Evolutionary conservation across 2,113 vertebrate genomes (phyloP), one percentile per base, ranked within the genome.

Genomic region (Hiodon alosoides): DNA sequence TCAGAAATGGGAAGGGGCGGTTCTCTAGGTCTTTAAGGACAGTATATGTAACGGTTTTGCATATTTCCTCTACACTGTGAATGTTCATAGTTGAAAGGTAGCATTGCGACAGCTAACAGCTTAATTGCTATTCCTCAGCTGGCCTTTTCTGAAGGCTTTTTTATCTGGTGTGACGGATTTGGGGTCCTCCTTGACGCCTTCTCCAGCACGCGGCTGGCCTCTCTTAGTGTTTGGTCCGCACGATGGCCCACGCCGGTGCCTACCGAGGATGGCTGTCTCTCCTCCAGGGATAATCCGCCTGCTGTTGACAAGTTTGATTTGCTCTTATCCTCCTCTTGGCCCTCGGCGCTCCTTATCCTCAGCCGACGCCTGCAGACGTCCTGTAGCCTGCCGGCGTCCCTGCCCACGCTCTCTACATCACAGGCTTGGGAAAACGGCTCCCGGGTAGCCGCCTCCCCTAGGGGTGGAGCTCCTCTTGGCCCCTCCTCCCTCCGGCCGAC

Each of bases 311-410:
- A 81, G 78, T 88, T 83, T 68, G 77, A 71, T 83, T 86, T 90
- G 73, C 81, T 75, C 0, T 84, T 77, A 77, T 91, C 90, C 80
- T 88, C 90, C 47, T 90, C 81, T 1, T 86, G 82, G 53, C 84
- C 82, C 61, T 84, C 87, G 0, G 5, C 16, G 66, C 91, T 88
- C 11, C 52, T 86, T 76, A 90, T 68, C 77, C 79, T 87, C 65
- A 86, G 86, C 48, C 79, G 6, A 79, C 85, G 78, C 57, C 80
- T 53, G 82, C 75, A 75, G 0, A 52, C 71, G 64, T 78, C 66
- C 9, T 81, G 60, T 48, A 77, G 14, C 13, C 70, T 10, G 53
- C 51, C n/a, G 2, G 59, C 60, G 54, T 67, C 61, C n/a, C 52
- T 73, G 79, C 59, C 52, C 7, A 4, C 64, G 0, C 0, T 74